A percentile compares a stretch with the other conserved stretches of the same genome.
Evolutionary conservation across 2,888 invertebrate genomes (phyloP).

Genomic region (Vannuccia rotundouncinata): DNA sequence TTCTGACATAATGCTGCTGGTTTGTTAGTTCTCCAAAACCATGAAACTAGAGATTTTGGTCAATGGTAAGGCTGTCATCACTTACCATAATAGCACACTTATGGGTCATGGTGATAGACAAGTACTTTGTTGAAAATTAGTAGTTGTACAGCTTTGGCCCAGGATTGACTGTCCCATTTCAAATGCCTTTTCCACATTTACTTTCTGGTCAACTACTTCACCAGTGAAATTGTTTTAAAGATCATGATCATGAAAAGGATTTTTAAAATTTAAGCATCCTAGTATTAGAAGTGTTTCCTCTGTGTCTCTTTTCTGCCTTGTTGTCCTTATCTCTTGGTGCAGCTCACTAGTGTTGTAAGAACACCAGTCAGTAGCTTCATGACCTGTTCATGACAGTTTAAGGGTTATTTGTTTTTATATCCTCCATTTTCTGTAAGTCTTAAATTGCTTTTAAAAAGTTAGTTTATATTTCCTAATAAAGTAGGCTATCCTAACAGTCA

Average conservation of each 20-base stretch:
- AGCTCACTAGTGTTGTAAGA: constrained; percentile 11
- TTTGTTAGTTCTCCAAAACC: neutral
- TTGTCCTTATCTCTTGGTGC: constrained; percentile 8
- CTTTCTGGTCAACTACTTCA: constrained; percentile 27
- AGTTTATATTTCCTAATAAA: too few species aligned
- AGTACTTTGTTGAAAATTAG: constrained; percentile 5
- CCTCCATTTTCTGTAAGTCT: neutral
- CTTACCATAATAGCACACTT: neutral
- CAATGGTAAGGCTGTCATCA: constrained; percentile 16
- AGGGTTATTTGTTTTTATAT: constrained; percentile 5
- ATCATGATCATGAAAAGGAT: neutral
- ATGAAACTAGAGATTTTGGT: neutral
- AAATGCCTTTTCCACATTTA: constrained; percentile 31
- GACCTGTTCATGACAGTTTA: constrained; percentile 1
- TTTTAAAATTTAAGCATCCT: constrained; percentile 1
- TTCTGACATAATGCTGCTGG: too few species aligned
- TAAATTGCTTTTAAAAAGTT: too few species aligned
- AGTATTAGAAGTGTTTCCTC: constrained; percentile 8
- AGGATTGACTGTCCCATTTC: constrained; percentile 8
- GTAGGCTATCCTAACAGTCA: too few species aligned
- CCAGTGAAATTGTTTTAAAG: neutral
- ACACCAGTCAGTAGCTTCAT: neutral
- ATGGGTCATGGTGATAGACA: constrained; percentile 11
- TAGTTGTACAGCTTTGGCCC: constrained; percentile 6
- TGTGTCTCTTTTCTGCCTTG: constrained; percentile 13